Evolutionary conservation across 2,113 vertebrate genomes (phyloP).

Genomic region (Chamaetylas fuelleborni): DNA sequence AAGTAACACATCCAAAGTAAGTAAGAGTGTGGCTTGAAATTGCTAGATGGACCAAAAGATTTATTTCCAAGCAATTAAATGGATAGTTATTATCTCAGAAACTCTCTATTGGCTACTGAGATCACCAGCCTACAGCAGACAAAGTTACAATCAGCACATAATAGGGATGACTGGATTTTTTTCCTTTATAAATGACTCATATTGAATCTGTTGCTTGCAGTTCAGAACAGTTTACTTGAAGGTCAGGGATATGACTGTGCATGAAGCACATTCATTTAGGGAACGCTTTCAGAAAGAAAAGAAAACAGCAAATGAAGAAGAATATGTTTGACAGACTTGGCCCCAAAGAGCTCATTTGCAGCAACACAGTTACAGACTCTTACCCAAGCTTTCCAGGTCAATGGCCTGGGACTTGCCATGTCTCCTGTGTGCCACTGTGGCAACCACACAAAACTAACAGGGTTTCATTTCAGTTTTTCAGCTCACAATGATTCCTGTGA

Average conservation of each 20-base stretch:
- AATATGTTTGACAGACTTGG: not conserved
- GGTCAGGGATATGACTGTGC: slow-evolving; percentile 34
- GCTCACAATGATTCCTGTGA: not conserved
- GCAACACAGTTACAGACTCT: not conserved
- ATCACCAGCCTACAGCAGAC: not conserved
- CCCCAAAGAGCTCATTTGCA: not conserved
- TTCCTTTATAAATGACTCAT: slow-evolving; percentile 34
- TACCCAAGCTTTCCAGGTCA: not conserved
- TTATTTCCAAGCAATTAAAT: slow-evolving; percentile 36
- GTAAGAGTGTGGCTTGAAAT: not conserved
- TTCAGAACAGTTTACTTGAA: slow-evolving; percentile 45
- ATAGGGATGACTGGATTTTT: slow-evolving; percentile 28
- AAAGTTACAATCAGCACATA: not conserved
- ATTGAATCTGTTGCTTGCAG: slow-evolving; percentile 37
- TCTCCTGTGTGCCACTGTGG: not conserved
- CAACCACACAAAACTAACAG: not conserved
- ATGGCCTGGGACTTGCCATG: not conserved
- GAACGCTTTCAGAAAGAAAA: not conserved
- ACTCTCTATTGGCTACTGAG: not conserved
- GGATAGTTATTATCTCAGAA: slow-evolving; percentile 4
- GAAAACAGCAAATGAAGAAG: not conserved
- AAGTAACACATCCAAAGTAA: not conserved
- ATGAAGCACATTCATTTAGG: not conserved
- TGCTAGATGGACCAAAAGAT: not conserved
- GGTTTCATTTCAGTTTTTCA: not conserved